Conservation (phyloP, 64 coral and sea anemone genomes). For the Actinia equina region DNA sequence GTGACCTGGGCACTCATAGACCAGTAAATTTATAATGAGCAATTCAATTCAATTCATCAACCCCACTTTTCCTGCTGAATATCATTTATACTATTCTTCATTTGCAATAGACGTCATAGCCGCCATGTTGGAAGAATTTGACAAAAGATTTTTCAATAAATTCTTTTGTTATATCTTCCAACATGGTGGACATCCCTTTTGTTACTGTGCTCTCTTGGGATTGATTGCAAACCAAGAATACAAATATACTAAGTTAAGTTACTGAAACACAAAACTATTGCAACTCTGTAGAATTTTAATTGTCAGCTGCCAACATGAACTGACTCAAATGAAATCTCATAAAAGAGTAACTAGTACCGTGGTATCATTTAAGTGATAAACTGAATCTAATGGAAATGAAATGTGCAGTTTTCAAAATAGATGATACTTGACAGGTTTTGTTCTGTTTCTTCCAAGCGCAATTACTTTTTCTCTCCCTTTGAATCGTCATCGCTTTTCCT, state of each 20-base stretch:
- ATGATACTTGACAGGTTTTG: neutral
- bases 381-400: neutral
- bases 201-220: no score
- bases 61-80: neutral
- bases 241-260: neutral
- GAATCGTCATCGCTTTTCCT: neutral
- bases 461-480: neutral
- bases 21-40: neutral
- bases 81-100: neutral
- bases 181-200: no score
- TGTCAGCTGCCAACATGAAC: neutral
- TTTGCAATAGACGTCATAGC: no score
- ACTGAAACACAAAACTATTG: neutral
- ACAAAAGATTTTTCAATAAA: no score
- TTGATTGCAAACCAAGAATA: no score
- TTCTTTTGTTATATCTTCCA: no score
- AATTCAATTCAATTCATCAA: neutral
- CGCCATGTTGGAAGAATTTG: no score
- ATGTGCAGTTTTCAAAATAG: conserved; percentile 5
- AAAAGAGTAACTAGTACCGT: no score
- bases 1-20: neutral
- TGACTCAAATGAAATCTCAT: no score
- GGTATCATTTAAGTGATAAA: neutral
- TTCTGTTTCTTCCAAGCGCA: neutral
- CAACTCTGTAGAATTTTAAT: neutral